Evolutionary conservation across 1,140 invertebrate species (phyloP), one percentile per base, ranked within the genome.

Genomic region (Latrodectus geometricus): DNA sequence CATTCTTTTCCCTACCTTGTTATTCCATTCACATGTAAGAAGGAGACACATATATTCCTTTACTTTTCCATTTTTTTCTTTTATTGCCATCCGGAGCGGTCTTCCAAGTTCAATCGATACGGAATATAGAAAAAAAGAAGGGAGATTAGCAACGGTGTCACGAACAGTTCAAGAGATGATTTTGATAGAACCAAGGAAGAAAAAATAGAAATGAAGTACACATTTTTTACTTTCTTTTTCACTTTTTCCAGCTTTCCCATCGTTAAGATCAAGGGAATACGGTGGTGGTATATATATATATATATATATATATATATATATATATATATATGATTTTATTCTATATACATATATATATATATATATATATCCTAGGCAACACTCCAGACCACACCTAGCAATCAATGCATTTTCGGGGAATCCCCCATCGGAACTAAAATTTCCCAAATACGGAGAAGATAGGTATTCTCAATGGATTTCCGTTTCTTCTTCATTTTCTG

Each of bases 161-260:
- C 80, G 80, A 83, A 81, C 79, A 72, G 66, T 81, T 81, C 79
- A 20, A 72, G 66, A 83, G 80, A 83, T 74, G 69, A 74, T 73
- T 83, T 83, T 74, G 80, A 74, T 83, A 74, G 70, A 74, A 49
- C n/a, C 12, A 70, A 74, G 72, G 72, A 74, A 74, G 12, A 65
- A 83, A 74, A 74, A 77, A 74, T 17, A 74, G 70, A 82, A 82
- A 82, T 73, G 79, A 82, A 82, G 70, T 61, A 61, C 54, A 61
- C 17, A 65, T 74, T 73, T 74, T 74, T 65, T 74, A n/a, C 68
- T n/a, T 68, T 81, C 52, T 61, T 56, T 61, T 69, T 69, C 20
- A 23, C 21, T 21, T n/a, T 69, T 69, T 69, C 68, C 20, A 9
- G 11, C 17, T 20, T 20, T 77, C 9, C n/a, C 20, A 49, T 35